phyloP scores from a whole-genome alignment of 92 coral and sea anemone genomes.

The Epizoanthus ramosus region DNA sequence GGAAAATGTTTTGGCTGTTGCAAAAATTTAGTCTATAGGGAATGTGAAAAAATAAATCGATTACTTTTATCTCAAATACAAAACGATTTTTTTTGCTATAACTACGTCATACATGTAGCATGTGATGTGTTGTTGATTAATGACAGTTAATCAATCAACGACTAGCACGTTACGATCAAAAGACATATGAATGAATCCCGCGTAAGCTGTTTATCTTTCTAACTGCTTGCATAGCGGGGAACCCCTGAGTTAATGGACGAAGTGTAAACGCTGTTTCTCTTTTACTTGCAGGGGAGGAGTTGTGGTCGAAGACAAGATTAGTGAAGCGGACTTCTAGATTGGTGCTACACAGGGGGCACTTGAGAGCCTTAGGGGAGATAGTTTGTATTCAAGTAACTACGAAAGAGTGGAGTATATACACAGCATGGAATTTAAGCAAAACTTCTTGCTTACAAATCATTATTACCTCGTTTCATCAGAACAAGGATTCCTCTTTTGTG shows the following conservation, averaged over 20 bases:
- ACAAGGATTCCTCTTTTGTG: conserved; percentile 9
- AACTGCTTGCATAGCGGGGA: conserved; percentile 6
- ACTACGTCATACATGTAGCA: too few relatives aligned
- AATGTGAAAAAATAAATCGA: too few relatives aligned
- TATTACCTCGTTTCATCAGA: background rate
- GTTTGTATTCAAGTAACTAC: conserved; percentile 12
- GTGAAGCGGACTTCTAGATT: conserved; percentile 11
- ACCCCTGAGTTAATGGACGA: background rate
- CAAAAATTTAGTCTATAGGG: too few relatives aligned
- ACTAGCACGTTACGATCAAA: background rate
- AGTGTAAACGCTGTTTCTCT: background rate
- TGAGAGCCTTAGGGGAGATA: conserved; percentile 27
- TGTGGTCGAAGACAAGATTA: conserved; percentile 33
- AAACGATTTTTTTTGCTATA: too few relatives aligned
- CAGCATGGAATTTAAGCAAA: conserved; percentile 17
- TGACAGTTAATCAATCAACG: background rate
- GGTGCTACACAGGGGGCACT: conserved; percentile 31
- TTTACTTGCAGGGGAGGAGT: conserved; percentile 42
- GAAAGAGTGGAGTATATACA: background rate
- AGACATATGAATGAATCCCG: background rate
- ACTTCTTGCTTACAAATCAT: conserved; percentile 2
- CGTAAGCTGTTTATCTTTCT: background rate
- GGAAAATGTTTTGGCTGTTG: too few relatives aligned
- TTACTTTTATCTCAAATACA: too few relatives aligned
- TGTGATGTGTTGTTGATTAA: background rate